These are phyloP conservation scores for Harpagoxenus sublaevis DNA, from an alignment of 2,888 invertebrate genomes.

Conservation along the genomic window DNA sequence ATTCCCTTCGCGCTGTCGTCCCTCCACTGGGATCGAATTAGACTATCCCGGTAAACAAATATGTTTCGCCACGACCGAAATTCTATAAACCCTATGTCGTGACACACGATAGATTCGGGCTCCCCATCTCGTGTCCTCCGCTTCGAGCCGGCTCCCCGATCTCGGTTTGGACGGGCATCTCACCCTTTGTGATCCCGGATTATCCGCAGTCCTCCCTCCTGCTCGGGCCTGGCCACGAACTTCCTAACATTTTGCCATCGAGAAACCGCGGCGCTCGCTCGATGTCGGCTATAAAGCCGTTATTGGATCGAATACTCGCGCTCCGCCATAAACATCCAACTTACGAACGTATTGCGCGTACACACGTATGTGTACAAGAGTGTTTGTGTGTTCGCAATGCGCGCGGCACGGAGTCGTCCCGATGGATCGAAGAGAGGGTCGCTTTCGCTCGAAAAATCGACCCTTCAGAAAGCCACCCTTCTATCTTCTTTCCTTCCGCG, in stretches of 20 bases:
- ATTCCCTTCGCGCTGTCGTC: too few species aligned
- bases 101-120: slow-evolving; percentile 30
- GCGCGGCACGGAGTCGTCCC: slow-evolving; percentile 60
- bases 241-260: slow-evolving; percentile 45
- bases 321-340: slow-evolving; percentile 68
- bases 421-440: slow-evolving; percentile 61
- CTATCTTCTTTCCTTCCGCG: slow-evolving; percentile 18
- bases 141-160: not conserved
- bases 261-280: slow-evolving; percentile 59
- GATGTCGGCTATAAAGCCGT: slow-evolving; percentile 74
- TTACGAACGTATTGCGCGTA: slow-evolving; percentile 12
- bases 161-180: slow-evolving; percentile 33
- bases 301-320: slow-evolving; percentile 75
- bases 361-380: not conserved
- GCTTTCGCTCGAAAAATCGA: slow-evolving; percentile 57
- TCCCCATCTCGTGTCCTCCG: slow-evolving; percentile 16
- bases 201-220: slow-evolving; percentile 36
- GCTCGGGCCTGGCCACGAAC: slow-evolving; percentile 24
- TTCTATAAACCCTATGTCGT: slow-evolving; percentile 43
- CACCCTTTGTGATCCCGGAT: slow-evolving; percentile 51
- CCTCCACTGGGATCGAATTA: slow-evolving; percentile 30
- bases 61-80: slow-evolving; percentile 21
- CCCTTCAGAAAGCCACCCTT: slow-evolving; percentile 30
- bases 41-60: slow-evolving; percentile 26
- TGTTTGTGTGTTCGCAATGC: not conserved